Conservation (phyloP, 2,113 vertebrate species). For the Ammospiza caudacuta region DNA sequence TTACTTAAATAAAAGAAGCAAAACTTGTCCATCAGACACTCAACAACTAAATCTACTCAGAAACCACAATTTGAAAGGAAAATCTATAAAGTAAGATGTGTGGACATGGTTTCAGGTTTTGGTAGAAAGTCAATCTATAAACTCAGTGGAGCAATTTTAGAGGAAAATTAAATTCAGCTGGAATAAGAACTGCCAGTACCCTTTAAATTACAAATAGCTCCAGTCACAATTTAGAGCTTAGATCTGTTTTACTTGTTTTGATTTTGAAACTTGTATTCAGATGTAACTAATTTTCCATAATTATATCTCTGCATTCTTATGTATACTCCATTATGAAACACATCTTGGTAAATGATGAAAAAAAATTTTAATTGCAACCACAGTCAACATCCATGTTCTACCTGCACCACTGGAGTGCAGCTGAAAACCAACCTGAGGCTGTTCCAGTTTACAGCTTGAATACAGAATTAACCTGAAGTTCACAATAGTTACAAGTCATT, state of each 20-base stretch:
- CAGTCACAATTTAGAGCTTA: background rate
- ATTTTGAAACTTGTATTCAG: background rate
- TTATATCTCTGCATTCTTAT: background rate
- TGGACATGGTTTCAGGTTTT: background rate
- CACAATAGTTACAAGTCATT: background rate
- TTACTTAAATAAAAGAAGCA: background rate
- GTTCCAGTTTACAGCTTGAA: background rate
- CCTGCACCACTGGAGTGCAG: background rate
- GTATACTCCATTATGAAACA: background rate
- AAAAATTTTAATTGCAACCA: background rate
- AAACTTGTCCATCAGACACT: background rate
- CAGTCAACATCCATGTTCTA: background rate
- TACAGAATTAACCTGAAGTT: background rate
- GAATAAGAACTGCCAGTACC: background rate
- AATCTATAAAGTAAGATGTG: slow-evolving; percentile 41
- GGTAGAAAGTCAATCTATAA: background rate
- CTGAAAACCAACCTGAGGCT: background rate
- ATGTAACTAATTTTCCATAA: background rate
- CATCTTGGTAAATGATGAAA: background rate
- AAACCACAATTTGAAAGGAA: slow-evolving; percentile 19
- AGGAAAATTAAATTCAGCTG: background rate
- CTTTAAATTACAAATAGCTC: background rate
- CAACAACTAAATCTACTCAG: slow-evolving; percentile 13
- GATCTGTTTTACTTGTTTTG: background rate
- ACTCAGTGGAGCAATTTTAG: slow-evolving; percentile 1